Percentiles rank a stretch among this genome's conserved stretches.
phyloP scores from a whole-genome alignment of 2,113 vertebrate species.

The Atractosteus spatula region DNA sequence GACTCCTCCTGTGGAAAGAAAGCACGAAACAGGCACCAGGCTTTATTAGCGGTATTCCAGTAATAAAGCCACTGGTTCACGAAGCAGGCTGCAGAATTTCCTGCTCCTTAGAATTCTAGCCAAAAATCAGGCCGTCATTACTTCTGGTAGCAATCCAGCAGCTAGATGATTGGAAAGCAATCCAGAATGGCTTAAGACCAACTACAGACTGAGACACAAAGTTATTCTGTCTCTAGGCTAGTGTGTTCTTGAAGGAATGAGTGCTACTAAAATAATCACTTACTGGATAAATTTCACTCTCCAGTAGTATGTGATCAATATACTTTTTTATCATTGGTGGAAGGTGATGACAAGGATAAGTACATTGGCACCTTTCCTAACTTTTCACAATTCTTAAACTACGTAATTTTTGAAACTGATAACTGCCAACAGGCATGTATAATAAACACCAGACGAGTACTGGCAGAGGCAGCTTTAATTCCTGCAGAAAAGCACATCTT shows the following conservation, averaged over 20 bases:
- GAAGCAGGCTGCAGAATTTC: conserved; percentile 53
- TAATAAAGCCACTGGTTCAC: conserved; percentile 56
- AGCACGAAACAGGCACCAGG: conserved; percentile 47
- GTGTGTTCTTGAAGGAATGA: neutral
- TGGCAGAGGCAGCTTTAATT: too few species aligned
- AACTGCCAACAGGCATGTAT: too few species aligned
- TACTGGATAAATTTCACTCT: too few species aligned
- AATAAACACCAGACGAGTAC: too few species aligned
- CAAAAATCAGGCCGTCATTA: conserved; percentile 51
- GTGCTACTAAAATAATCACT: conserved; percentile 22
- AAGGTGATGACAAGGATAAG: too few species aligned
- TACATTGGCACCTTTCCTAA: too few species aligned
- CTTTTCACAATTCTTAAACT: too few species aligned
- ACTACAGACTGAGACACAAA: neutral
- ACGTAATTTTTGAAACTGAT: too few species aligned
- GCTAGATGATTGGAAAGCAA: conserved; percentile 6
- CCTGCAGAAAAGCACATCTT: too few species aligned
- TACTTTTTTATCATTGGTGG: too few species aligned
- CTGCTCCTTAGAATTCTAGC: conserved; percentile 46
- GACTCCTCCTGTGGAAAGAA: conserved; percentile 13
- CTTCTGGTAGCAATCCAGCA: conserved; percentile 27
- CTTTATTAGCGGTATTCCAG: conserved; percentile 54
- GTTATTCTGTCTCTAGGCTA: neutral
- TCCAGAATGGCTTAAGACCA: conserved; percentile 17
- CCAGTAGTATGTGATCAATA: too few species aligned